A percentile compares a stretch with the other conserved stretches of the same genome.
Conservation (phyloP, 1,140 invertebrate genomes). For the Protaetia brevitarsis region DNA sequence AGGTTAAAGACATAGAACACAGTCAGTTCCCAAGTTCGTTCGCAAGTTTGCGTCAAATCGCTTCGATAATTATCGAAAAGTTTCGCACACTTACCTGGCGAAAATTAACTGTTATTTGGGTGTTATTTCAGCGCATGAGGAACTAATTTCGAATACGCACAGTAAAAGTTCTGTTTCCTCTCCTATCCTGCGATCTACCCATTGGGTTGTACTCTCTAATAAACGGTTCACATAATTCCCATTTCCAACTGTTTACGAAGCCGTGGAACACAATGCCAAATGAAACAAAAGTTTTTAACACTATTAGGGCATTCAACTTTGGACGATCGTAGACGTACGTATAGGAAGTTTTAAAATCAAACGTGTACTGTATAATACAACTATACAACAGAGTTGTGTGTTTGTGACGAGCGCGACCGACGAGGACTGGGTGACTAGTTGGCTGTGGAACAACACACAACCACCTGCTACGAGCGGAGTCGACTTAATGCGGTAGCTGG, state of each 20-base stretch:
- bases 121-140: neutral
- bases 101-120: conserved; percentile 6
- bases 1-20: neutral
- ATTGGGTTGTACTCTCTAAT: neutral
- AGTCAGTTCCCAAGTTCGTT: neutral
- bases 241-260: neutral
- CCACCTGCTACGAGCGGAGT: conserved; percentile 3
- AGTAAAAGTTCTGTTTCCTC: neutral
- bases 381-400: neutral
- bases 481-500: conserved; percentile 1
- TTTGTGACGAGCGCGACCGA: neutral
- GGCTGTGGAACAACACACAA: conserved; percentile 6
- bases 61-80: neutral
- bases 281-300: conserved; percentile 12
- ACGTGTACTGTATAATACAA: too few species aligned
- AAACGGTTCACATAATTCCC: neutral
- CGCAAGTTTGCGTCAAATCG: too few species aligned
- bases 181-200: neutral
- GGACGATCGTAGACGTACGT: neutral
- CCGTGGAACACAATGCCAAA: neutral
- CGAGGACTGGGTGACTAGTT: too few species aligned
- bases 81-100: neutral
- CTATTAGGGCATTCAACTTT: conserved; percentile 15
- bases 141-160: neutral
- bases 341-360: conserved; percentile 16